Evolutionary conservation across 30 jellyfish, hydroid and myxozoan species (phyloP).

Genomic region (Morbakka virulenta): DNA sequence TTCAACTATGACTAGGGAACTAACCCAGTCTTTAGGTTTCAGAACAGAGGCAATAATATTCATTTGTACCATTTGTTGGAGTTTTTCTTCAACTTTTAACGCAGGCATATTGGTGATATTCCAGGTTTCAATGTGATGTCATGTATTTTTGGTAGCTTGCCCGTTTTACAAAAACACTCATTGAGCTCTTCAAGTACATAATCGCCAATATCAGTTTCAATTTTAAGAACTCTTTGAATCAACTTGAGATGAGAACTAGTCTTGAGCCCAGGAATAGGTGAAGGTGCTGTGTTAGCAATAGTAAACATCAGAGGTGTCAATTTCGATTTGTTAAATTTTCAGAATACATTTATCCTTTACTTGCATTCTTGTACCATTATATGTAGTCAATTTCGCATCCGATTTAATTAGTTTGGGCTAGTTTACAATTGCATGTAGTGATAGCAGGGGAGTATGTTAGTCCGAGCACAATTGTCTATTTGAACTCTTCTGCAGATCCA

Average conservation of each 20-base stretch:
- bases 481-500: background rate
- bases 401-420: background rate
- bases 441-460: background rate
- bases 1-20: no score
- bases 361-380: background rate
- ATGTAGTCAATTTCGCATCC: slow-evolving; percentile 1
- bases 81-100: no score
- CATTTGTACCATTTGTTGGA: no score
- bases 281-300: background rate
- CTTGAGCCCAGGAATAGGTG: slow-evolving; percentile 19
- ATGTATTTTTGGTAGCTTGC: slow-evolving; percentile 10
- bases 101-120: slow-evolving; percentile 15
- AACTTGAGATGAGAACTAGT: background rate
- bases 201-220: background rate
- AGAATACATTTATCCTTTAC: background rate
- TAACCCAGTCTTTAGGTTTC: no score
- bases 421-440: no score
- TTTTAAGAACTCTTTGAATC: background rate
- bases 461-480: slow-evolving; percentile 18
- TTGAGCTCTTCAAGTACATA: background rate
- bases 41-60: no score
- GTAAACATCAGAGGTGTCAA: background rate
- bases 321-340: background rate
- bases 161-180: slow-evolving; percentile 46
- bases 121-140: slow-evolving; percentile 19